Base-by-base conservation (phyloP, 1,140 invertebrate genomes). In the Temnothorax nylanderi region DNA sequence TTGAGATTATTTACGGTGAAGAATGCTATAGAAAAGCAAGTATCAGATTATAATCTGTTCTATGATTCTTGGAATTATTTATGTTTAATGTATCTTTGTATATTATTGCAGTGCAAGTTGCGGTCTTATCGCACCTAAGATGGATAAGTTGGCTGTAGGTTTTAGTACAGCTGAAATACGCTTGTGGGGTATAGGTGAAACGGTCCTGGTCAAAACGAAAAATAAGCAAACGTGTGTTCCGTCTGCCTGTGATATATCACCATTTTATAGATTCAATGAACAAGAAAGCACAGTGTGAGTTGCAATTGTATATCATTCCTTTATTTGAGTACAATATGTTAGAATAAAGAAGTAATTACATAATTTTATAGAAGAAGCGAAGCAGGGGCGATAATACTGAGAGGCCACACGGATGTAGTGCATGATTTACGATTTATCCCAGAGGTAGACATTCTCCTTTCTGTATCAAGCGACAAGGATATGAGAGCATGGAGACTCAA, bases 401-500 rank as follows among this genome's bases (percentile, higher is more conserved):
- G 97, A 90, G 98, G 97, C 7, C 98, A 98, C 90, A 96, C 96
- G 13, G 97, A 97, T 47, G 96, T 97, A 34, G 96, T 98, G 4
- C 97, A 98, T 91, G 97, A 97, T 88, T 96, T 98, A 51, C 96
- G 96, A 89, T 97, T 98, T 92, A 94, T 97, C 64, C 90, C 94
- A 62, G 93, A 96, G 90, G 95, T 96, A 67, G 94, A 96, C 64
- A 94, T 97, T 86, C 94, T 98, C 54, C 94, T 98, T 67, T 98
- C 97, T 32, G 97, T 97, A 56, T 98, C 98, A 44, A 97, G 97
- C 93, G 98, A 98, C 94, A 96, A 96, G 77, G 97, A 97, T 54
- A 97, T 98, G 96, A 95, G 97, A 92, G 96, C 97, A 13, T 98
- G 97, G 97, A 95, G 96, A 86, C 94, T 97, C 0, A 95, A 96